Evolutionary conservation across 2,113 vertebrate genomes (phyloP), one percentile per base, ranked within the genome.

Genomic region (Centropristis striata): DNA sequence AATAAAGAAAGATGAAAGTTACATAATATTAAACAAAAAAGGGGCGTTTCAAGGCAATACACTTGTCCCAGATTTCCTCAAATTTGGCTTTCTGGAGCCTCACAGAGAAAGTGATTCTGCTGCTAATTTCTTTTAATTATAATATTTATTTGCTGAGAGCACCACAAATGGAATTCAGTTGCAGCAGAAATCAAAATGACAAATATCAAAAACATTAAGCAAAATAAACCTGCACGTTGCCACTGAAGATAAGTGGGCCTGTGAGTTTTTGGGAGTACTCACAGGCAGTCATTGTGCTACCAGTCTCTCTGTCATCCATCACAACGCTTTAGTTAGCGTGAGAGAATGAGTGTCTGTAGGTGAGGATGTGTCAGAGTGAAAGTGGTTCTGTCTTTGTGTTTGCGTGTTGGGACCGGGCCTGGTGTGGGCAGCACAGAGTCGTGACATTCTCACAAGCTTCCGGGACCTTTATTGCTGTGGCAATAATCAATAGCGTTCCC

Each of bases 401-500:
- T 67, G 74, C 75, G 81, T 63, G 76, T 64, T 61, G 70, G 82
- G 86, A 76, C 81, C 44, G 5, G 8, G 58, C 49, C 81, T 53
- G 66, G 71, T 72, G 44, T 5, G 27, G 80, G 71, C 87, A 88
- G 81, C 73, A 25, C 3, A 86, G 87, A 92, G 89, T 89, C 75
- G 68, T 94, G 91, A 92, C 92, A 93, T 92, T 93, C 92, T 92
- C 88, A 85, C 85, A 81, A 85, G 86, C 91, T 90, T 91, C 86
- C 57, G 68, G 91, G 91, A 93, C 92, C 92, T 94, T 93, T 92
- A 94, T 90, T 88, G 92, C 88, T 60, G 84, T 75, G 87, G 90
- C 88, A 46, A 94, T 94, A 93, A 95, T 95, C 94, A 93, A 95
- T 94, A 93, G 83, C 21, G 66, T 91, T 91, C 89, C 92, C 92